A percentile compares a stretch with the other conserved stretches of the same genome.
Conservation (phyloP, 2,888 invertebrate genomes). For the Pomacea canaliculata region DNA sequence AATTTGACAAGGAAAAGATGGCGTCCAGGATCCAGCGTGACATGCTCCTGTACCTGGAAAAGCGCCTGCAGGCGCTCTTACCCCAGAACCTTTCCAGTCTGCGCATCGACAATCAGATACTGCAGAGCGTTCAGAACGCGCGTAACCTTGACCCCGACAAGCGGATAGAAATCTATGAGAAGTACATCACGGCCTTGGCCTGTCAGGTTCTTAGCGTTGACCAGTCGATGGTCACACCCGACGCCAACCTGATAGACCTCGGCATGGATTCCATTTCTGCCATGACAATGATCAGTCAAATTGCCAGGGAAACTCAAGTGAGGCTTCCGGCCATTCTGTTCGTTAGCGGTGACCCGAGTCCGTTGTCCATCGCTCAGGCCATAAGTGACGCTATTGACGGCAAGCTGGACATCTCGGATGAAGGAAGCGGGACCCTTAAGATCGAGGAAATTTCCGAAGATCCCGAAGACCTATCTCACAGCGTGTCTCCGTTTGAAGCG, state of each 20-base stretch:
- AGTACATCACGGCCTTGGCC: slow-evolving; percentile 30
- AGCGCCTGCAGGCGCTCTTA: slow-evolving; percentile 26
- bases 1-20: slow-evolving; percentile 38
- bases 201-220: slow-evolving; percentile 37
- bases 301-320: slow-evolving; percentile 29
- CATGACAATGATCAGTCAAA: slow-evolving; percentile 38
- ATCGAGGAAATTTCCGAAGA: slow-evolving; percentile 23
- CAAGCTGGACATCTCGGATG: slow-evolving; percentile 23
- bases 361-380: slow-evolving; percentile 24
- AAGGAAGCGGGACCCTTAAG: slow-evolving; percentile 14
- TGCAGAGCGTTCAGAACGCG: slow-evolving; percentile 31
- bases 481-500: slow-evolving; percentile 27
- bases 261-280: slow-evolving; percentile 52
- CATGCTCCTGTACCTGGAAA: slow-evolving; percentile 27
- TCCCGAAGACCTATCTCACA: neutral
- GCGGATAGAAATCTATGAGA: slow-evolving; percentile 28
- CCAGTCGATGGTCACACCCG: slow-evolving; percentile 25
- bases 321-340: slow-evolving; percentile 32
- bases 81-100: slow-evolving; percentile 13
- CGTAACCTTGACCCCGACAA: slow-evolving; percentile 27
- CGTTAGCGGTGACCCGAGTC: slow-evolving; percentile 27
- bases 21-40: slow-evolving; percentile 27
- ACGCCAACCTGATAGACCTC: slow-evolving; percentile 33
- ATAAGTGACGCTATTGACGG: slow-evolving; percentile 29
- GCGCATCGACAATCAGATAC: slow-evolving; percentile 28